Evolutionary conservation across 2,113 vertebrate species (phyloP).

Genomic region (Prolemur simus): DNA sequence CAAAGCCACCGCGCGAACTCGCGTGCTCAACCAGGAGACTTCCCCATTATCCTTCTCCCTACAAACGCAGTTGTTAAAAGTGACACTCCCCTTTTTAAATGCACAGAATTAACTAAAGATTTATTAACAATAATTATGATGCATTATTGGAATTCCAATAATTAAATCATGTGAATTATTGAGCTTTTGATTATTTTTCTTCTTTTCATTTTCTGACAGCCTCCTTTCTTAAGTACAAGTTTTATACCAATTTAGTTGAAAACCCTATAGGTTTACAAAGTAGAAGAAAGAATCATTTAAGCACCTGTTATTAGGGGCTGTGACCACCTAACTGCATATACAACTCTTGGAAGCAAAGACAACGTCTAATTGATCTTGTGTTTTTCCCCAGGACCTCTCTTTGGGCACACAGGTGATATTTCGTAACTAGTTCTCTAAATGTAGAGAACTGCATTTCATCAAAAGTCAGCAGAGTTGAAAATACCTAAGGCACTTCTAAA

Average conservation of each 20-base stretch:
- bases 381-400: neutral
- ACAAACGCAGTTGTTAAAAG: neutral
- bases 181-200: conserved; percentile 8
- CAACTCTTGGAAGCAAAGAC: neutral
- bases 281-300: neutral
- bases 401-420: neutral
- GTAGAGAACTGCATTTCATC: neutral
- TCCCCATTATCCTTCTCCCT: neutral
- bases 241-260: neutral
- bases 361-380: neutral
- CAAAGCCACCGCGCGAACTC: neutral
- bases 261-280: neutral
- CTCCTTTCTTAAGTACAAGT: neutral
- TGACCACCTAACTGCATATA: neutral
- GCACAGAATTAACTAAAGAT: neutral
- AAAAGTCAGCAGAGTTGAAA: conserved; percentile 17
- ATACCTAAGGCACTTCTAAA: neutral
- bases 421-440: neutral
- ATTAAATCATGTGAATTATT: conserved; percentile 39
- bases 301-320: neutral
- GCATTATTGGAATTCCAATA: conserved; percentile 38
- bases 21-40: neutral
- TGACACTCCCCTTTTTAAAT: neutral
- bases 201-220: conserved; percentile 38
- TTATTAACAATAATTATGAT: neutral